A percentile compares a stretch with the other conserved stretches of the same genome.
These are phyloP conservation scores for Teleogryllus occipitalis DNA, from an alignment of 1,140 invertebrate genomes.

Conservation along the genomic window DNA sequence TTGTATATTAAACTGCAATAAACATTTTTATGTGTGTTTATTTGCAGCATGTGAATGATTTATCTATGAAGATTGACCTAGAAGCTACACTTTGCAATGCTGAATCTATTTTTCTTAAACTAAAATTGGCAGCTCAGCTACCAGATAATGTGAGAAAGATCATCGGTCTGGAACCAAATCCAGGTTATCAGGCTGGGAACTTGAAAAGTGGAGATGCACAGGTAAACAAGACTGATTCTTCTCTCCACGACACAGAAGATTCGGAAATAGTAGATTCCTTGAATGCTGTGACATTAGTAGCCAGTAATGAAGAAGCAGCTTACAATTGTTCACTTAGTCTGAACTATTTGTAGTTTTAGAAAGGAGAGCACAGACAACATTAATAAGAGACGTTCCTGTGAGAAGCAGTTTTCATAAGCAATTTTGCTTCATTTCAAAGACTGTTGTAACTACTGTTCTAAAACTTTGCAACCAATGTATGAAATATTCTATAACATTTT, in stretches of 20 bases:
- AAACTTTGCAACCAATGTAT: no score
- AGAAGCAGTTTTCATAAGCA: no score
- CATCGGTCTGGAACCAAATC: conserved; percentile 48
- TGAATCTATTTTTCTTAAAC: conserved; percentile 81
- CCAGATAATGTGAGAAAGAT: conserved; percentile 58
- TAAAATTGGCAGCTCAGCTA: conserved; percentile 54
- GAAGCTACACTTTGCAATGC: conserved; percentile 70
- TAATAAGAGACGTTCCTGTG: no score
- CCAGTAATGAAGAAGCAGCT: neutral
- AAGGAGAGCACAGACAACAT: no score
- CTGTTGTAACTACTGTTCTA: no score
- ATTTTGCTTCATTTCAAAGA: no score
- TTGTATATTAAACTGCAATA: conserved; percentile 19
- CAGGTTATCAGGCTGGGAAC: neutral
- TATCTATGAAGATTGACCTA: conserved; percentile 75
- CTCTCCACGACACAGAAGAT: neutral
- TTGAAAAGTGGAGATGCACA: neutral
- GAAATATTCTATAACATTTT: no score
- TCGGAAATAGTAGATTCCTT: neutral
- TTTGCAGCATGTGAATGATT: conserved; percentile 85
- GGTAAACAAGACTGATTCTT: neutral
- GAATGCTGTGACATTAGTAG: neutral
- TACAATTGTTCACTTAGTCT: neutral
- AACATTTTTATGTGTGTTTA: conserved; percentile 28
- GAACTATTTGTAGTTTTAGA: neutral